Conservation (phyloP, 1,140 invertebrate genomes). For the Colletes gigas region DNA sequence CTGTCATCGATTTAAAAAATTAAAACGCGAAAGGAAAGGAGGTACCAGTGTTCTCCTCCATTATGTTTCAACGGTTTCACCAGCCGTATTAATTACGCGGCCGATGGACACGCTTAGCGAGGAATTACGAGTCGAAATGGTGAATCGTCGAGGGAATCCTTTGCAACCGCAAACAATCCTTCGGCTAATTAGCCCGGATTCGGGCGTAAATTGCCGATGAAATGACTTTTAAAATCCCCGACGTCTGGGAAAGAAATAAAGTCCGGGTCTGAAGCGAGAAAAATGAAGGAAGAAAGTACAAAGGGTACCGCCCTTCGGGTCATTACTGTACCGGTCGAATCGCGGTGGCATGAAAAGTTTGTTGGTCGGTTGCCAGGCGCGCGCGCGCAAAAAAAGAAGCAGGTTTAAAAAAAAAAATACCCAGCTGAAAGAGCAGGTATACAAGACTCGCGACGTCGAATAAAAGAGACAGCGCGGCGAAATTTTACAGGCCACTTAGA, state of each 20-base stretch:
- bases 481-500: conserved; percentile 34
- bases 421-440: conserved; percentile 5
- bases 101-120: conserved; percentile 3
- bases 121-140: neutral
- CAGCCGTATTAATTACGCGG: conserved; percentile 27
- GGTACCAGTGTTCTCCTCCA: neutral
- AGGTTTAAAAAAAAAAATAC: too few relatives aligned
- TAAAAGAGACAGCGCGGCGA: conserved; percentile 9
- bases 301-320: conserved; percentile 15
- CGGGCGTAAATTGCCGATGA: conserved; percentile 31
- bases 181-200: conserved; percentile 34
- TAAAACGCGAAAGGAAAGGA: too few relatives aligned
- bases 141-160: neutral
- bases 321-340: conserved; percentile 35
- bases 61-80: conserved; percentile 15
- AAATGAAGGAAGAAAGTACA: neutral
- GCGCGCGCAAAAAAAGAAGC: conserved; percentile 7
- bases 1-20: too few relatives aligned
- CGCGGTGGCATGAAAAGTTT: conserved; percentile 26
- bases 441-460: neutral
- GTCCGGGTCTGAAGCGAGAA: neutral
- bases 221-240: conserved; percentile 27
- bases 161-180: conserved; percentile 25
- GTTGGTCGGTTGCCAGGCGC: conserved; percentile 26
- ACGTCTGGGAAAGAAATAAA: neutral